Evolutionary conservation across 92 coral and sea anemone species (phyloP), one percentile per base, ranked within the genome.

Genomic region (Parazoanthus swiftii): DNA sequence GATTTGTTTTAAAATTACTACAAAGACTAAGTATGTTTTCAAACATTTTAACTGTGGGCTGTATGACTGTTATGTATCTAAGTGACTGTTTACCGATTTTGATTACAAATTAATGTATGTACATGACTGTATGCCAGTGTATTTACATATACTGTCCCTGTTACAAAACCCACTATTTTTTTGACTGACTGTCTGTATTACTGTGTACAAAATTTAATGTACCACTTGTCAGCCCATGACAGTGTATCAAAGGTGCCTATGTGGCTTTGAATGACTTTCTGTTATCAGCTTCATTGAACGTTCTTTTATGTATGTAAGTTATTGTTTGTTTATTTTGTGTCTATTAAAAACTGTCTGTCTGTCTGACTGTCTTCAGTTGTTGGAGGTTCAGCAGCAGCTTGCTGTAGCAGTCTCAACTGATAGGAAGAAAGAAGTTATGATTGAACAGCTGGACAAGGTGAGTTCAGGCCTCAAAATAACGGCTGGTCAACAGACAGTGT

Each of bases 381-480:
- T 97, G 14, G 98, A 97, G 79, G 80, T 88, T 76, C 98, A 95
- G 86, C 99, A 97, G 81, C 94, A 97, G 75, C 88, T 97, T 58
- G 99, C 99, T 65, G 96, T 95, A 15, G 93, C 98, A 76, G 96
- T 95, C 6, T 97, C 99, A 67, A 94, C 95, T 59, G 99, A 97
- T 68, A 85, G 96, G 42, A 97, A 97, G 88, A 97, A 97, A 84
- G 99, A 97, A 84, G 97, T 93, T 14, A 97, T 97, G 99, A 94
- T 97, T 67, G 98, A 95, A 82, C 99, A 95, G 85, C 96, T 97
- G 68, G 99, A 97, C 88, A 97, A 95, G 94, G 99, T 97, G 36
- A 18, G 91, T 38, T 72, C 5, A 29, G 33, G 33, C 33, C 33
- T 29, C 33, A 29, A 29, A 29, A 29, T 29, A 29, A 29, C 33